Percentiles rank a stretch among this genome's conserved stretches.
These are phyloP conservation scores for Xyrauchen texanus DNA, from an alignment of 2,113 vertebrate genomes.

Conservation along the genomic window DNA sequence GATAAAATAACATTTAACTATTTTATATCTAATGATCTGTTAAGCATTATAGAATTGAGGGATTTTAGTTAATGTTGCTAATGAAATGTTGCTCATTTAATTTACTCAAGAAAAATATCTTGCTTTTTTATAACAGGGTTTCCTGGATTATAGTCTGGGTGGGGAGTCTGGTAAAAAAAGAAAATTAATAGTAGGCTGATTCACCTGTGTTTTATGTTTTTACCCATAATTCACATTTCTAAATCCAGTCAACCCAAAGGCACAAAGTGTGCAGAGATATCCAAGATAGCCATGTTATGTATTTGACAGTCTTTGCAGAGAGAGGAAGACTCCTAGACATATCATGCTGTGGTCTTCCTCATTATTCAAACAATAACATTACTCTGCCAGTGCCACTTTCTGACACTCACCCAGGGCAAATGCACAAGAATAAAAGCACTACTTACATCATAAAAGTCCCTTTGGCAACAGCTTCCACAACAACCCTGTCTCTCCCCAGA, in stretches of 20 bases:
- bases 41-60: too few species aligned
- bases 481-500: conserved; percentile 25
- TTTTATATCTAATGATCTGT: too few species aligned
- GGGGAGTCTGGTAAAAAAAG: too few species aligned
- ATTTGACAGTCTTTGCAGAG: conserved; percentile 9
- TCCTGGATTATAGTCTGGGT: too few species aligned
- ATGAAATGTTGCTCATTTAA: too few species aligned
- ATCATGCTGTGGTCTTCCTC: conserved; percentile 41
- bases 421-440: conserved; percentile 24
- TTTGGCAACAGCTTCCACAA: conserved; percentile 29
- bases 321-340: conserved; percentile 21
- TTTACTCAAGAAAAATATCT: too few species aligned
- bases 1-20: too few species aligned
- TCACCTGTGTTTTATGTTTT: not conserved
- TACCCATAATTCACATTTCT: not conserved
- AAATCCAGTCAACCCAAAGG: not conserved
- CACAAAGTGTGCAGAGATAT: not conserved
- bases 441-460: conserved; percentile 40
- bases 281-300: not conserved
- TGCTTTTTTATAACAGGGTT: too few species aligned
- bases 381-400: conserved; percentile 33
- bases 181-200: not conserved
- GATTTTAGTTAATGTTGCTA: too few species aligned
- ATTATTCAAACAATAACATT: conserved; percentile 51
- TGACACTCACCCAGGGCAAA: conserved; percentile 43